Percentiles rank a stretch among this genome's conserved stretches.
Conservation (phyloP, 2,113 vertebrate species). For the Neotragus moschatus region DNA sequence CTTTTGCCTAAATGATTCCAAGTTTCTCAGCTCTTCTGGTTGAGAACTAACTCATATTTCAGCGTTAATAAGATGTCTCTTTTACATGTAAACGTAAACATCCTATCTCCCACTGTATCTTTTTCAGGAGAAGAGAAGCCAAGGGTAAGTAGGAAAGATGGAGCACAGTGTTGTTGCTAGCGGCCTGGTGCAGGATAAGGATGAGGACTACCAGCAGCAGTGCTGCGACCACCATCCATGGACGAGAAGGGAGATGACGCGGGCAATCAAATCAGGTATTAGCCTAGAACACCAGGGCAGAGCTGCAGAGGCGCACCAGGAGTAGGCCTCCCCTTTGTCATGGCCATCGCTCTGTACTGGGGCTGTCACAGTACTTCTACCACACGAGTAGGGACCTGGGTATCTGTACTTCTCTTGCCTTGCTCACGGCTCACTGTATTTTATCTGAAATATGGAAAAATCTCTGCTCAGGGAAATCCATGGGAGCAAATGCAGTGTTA, state of each 20-base stretch:
- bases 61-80: background rate
- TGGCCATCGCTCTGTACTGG: background rate
- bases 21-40: background rate
- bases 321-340: background rate
- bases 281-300: background rate
- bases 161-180: background rate
- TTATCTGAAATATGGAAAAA: constrained; percentile 11
- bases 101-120: background rate
- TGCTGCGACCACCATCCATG: background rate
- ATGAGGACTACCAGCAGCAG: background rate
- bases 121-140: background rate
- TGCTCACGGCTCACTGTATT: background rate
- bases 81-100: background rate
- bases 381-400: background rate
- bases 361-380: background rate
- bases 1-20: background rate
- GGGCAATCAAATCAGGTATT: background rate
- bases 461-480: constrained; percentile 36
- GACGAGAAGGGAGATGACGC: background rate
- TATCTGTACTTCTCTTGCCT: background rate
- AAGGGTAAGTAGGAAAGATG: background rate
- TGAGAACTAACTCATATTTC: background rate
- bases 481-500: constrained; percentile 19
- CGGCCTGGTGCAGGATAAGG: background rate
- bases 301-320: background rate